These are phyloP conservation scores for Tapirus indicus DNA, from an alignment of 2,797 vertebrate species.

Conservation along the genomic window DNA sequence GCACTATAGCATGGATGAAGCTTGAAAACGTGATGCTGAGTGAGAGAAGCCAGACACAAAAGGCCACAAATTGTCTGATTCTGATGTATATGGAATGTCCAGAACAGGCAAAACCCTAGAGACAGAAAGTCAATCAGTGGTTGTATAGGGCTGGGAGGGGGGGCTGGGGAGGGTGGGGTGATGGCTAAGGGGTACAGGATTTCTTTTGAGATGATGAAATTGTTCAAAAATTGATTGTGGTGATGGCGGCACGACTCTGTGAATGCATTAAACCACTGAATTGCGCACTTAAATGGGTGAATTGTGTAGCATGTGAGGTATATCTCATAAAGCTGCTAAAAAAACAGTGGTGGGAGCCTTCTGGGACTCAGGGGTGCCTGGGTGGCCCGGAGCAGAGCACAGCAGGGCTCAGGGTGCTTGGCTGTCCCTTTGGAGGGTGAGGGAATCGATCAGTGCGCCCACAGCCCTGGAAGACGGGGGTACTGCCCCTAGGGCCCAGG, in stretches of 20 bases:
- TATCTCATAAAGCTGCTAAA: neutral
- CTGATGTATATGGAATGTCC: accelerated
- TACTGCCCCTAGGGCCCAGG: neutral
- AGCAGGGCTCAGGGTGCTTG: neutral
- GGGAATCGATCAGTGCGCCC: neutral
- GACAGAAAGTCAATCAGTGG: neutral
- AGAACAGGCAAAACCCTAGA: neutral
- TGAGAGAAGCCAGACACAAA: neutral
- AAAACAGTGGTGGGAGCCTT: neutral
- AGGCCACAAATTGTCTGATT: accelerated
- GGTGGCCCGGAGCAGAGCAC: neutral
- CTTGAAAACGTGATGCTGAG: neutral
- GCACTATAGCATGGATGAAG: accelerated
- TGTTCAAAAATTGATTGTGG: too few relatives aligned
- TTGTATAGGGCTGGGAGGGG: neutral
- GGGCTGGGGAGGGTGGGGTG: neutral
- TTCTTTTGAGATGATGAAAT: neutral
- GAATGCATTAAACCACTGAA: too few relatives aligned
- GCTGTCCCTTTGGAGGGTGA: neutral
- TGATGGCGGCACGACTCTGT: too few relatives aligned
- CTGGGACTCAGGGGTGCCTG: neutral
- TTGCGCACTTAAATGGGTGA: neutral
- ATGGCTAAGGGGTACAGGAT: neutral
- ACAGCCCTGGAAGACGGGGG: neutral
- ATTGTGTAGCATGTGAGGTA: accelerated